phyloP scores from a whole-genome alignment of 2,888 invertebrate species.

The Yponomeuta sedellus region DNA sequence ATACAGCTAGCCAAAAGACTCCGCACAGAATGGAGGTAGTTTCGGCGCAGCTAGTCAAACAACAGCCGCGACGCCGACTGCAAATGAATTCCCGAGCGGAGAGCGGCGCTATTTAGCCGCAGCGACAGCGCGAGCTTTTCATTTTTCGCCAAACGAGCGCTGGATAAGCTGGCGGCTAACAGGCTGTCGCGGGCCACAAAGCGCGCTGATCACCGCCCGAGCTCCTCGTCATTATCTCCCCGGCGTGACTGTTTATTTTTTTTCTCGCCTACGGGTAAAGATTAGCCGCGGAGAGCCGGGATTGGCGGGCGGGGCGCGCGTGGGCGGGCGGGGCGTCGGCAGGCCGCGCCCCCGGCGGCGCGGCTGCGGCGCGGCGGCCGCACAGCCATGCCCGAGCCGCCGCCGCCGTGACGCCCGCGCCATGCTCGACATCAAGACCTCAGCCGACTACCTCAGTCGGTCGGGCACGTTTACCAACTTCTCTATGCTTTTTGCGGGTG shows the following conservation, averaged over 20 bases:
- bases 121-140: conserved; percentile 28
- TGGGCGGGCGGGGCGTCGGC: conserved; percentile 31
- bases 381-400: conserved; percentile 47
- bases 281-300: conserved; percentile 67
- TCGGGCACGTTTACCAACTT: conserved; percentile 95
- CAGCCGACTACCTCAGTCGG: conserved; percentile 92
- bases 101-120: conserved; percentile 13
- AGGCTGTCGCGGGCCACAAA: conserved; percentile 66
- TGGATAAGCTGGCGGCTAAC: conserved; percentile 50
- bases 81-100: conserved; percentile 7
- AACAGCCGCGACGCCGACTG: background rate
- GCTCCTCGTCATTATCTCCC: conserved; percentile 68
- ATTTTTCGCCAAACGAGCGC: conserved; percentile 64
- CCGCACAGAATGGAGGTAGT: conserved; percentile 8
- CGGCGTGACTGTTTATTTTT: conserved; percentile 72
- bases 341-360: conserved; percentile 24
- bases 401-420: conserved; percentile 42
- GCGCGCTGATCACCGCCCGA: conserved; percentile 61
- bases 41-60: conserved; percentile 12
- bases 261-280: conserved; percentile 60
- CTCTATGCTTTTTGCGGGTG: conserved; percentile 96
- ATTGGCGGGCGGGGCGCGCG: conserved; percentile 59
- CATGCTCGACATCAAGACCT: conserved; percentile 95
- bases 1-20: conserved; percentile 5
- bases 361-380: conserved; percentile 27